A percentile compares a stretch with the other conserved stretches of the same genome.
These are phyloP conservation scores for Staurois parvus DNA, from an alignment of 2,797 vertebrate genomes.

Conservation along the genomic window DNA sequence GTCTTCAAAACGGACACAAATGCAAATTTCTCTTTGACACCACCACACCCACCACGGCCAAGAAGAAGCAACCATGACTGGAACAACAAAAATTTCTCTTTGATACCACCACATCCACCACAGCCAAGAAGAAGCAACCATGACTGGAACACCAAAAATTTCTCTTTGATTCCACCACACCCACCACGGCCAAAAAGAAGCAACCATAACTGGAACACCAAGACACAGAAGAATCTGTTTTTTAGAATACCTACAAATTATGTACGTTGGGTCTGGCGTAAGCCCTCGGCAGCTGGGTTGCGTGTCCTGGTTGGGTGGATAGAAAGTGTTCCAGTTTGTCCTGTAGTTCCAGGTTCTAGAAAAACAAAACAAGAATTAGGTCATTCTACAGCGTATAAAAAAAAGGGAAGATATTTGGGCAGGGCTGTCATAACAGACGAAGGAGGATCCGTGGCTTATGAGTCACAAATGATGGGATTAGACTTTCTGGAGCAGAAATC, in stretches of 20 bases:
- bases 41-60: no score
- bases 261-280: accelerated
- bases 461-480: background rate
- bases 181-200: no score
- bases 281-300: background rate
- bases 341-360: conserved; percentile 78
- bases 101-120: background rate
- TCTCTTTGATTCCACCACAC: no score
- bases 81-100: background rate
- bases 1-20: background rate
- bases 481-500: background rate
- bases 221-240: background rate
- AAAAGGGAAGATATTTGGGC: background rate
- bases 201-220: background rate
- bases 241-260: conserved; percentile 3
- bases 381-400: background rate
- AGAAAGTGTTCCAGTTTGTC: conserved; percentile 92
- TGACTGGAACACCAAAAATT: background rate
- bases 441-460: background rate
- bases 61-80: background rate
- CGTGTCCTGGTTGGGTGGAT: conserved; percentile 72
- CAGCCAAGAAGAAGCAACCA: no score
- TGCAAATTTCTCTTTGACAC: no score
- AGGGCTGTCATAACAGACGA: background rate
- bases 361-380: conserved; percentile 1